Evolutionary conservation across 2,888 invertebrate species (phyloP).

Genomic region (Chrysolina americana): DNA sequence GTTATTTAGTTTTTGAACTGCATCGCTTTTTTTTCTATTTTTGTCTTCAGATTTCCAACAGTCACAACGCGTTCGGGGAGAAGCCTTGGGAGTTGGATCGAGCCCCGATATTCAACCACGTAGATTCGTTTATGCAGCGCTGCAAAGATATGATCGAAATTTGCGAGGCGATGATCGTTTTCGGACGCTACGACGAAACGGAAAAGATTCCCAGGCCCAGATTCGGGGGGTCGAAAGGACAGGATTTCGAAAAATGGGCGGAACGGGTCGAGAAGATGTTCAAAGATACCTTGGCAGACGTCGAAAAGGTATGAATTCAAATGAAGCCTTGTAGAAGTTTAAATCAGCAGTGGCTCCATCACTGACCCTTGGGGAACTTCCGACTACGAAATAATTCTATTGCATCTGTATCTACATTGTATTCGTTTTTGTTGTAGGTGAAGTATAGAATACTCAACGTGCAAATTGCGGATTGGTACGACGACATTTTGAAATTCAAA

Average conservation of each 20-base stretch:
- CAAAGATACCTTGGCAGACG: constrained; percentile 74
- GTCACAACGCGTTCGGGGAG: constrained; percentile 72
- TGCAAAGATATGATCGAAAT: constrained; percentile 90
- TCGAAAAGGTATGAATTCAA: constrained; percentile 74
- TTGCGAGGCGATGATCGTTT: constrained; percentile 90
- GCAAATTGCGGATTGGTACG: constrained; percentile 87
- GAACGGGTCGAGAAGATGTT: constrained; percentile 84
- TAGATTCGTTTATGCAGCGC: constrained; percentile 88
- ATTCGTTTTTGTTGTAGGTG: constrained; percentile 64
- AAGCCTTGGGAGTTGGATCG: constrained; percentile 83
- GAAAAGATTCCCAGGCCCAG: constrained; percentile 78
- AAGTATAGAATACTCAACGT: constrained; percentile 82
- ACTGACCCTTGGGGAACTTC: too few species aligned
- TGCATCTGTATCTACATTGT: too few species aligned
- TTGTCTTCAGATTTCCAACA: constrained; percentile 71
- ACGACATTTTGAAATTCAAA: constrained; percentile 77
- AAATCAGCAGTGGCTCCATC: too few species aligned
- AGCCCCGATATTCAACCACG: constrained; percentile 88
- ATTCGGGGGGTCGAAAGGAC: constrained; percentile 83
- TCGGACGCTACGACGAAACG: constrained; percentile 84
- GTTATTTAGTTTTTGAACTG: too few species aligned
- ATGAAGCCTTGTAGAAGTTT: too few species aligned
- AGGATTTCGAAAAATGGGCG: constrained; percentile 78
- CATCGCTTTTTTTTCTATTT: too few species aligned
- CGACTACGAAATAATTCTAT: too few species aligned